A percentile compares a stretch with the other conserved stretches of the same genome.
Conservation (phyloP, 1,140 invertebrate species). For the Caenorhabditis latens region DNA sequence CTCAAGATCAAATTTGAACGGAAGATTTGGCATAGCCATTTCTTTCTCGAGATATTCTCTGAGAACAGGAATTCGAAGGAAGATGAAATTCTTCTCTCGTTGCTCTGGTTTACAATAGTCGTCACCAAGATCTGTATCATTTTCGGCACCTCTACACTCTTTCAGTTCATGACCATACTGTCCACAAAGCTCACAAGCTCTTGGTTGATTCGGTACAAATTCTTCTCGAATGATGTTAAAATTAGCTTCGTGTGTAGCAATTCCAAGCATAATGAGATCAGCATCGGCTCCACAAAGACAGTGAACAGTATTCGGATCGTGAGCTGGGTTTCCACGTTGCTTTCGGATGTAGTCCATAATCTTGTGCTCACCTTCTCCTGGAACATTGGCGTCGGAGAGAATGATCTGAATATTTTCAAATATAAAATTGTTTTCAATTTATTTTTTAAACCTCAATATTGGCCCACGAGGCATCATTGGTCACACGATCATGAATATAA, state of each 20-base stretch:
- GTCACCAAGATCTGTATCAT: constrained; percentile 66
- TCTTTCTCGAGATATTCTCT: constrained; percentile 94
- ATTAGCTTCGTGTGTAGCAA: constrained; percentile 98
- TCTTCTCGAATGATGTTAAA: constrained; percentile 94
- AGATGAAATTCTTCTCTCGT: constrained; percentile 79
- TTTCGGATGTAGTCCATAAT: constrained; percentile 94
- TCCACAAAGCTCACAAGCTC: constrained; percentile 95
- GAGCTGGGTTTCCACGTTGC: constrained; percentile 87
- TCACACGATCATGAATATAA: constrained; percentile 93
- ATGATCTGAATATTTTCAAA: constrained; percentile 82
- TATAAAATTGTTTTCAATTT: not conserved
- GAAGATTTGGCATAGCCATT: constrained; percentile 90
- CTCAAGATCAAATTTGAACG: constrained; percentile 85
- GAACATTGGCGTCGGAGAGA: constrained; percentile 97
- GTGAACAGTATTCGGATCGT: constrained; percentile 97
- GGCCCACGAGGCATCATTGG: constrained; percentile 94
- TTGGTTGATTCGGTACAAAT: constrained; percentile 95
- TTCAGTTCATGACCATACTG: constrained; percentile 96
- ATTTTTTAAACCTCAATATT: constrained; percentile 84
- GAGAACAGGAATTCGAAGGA: constrained; percentile 87
- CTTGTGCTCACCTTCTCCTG: constrained; percentile 98
- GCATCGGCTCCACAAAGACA: constrained; percentile 97
- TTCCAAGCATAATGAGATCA: constrained; percentile 97
- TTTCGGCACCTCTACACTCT: constrained; percentile 85
- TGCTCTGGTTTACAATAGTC: constrained; percentile 72